phyloP scores from a whole-genome alignment of 2,113 vertebrate genomes.

The Embiotoca jacksoni region DNA sequence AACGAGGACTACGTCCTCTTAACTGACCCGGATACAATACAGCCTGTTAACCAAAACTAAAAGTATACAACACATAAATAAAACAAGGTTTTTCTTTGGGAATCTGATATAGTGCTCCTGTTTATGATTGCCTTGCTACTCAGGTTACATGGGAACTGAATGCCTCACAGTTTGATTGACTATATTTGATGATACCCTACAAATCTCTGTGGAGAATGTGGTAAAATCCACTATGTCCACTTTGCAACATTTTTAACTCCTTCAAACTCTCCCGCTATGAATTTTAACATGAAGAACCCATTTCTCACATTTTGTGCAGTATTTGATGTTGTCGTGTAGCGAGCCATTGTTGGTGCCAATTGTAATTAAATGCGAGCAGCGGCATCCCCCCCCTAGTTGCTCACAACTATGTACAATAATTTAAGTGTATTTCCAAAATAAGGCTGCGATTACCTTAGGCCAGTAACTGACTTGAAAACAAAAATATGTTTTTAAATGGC shows the following conservation, averaged over 20 bases:
- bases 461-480: slow-evolving; percentile 19
- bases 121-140: slow-evolving; percentile 51
- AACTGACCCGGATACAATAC: background rate
- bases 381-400: background rate
- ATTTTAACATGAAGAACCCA: background rate
- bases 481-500: background rate
- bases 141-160: slow-evolving; percentile 59
- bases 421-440: slow-evolving; percentile 11
- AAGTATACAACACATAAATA: background rate
- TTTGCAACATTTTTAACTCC: slow-evolving; percentile 17
- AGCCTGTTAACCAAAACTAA: background rate
- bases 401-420: slow-evolving; percentile 5
- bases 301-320: background rate
- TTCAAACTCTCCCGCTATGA: background rate
- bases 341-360: background rate
- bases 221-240: background rate
- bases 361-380: background rate
- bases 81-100: slow-evolving; percentile 31
- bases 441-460: slow-evolving; percentile 7
- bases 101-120: slow-evolving; percentile 22
- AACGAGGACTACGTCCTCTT: too few species aligned
- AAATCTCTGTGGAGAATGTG: slow-evolving; percentile 24
- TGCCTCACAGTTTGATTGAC: slow-evolving; percentile 37
- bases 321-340: background rate
- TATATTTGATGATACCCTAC: slow-evolving; percentile 18